Evolutionary conservation across 1,140 invertebrate genomes (phyloP), one percentile per base, ranked within the genome.

Genomic region (Odontomachus brunneus): DNA sequence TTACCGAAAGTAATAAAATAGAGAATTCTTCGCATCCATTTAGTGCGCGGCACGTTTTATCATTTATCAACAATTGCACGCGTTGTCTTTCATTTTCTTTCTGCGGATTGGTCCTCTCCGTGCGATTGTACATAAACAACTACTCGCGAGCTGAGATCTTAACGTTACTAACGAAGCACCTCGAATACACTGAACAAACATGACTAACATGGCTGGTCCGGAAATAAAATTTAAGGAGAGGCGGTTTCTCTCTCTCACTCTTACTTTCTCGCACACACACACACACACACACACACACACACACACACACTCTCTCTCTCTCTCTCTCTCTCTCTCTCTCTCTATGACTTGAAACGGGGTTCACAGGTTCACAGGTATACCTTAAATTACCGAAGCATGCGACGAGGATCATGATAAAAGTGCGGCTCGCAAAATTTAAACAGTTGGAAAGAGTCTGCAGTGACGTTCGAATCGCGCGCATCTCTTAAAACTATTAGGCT

Each of bases 131-230:
- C 24, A 74, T 86, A 84, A 73, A 73, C 66, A 86, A 75, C 48
- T 88, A 67, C 62, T 87, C 82, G 78, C 74, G 69, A 87, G 57
- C 82, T 88, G 85, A 87, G 82, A 88, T 88, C 86, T 87, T 75
- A 84, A 74, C 9, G 48, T 84, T 75, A 84, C 24, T 74, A 81
- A 86, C 82, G 24, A 88, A 88, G 69, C 82, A 87, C 65, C 69
- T 88, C 73, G 71, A 88, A 88, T 84, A 81, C 59, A 57, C 29
- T 87, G 71, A 86, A 88, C 53, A 55, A 71, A 59, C 14, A 19
- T 53, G 24, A 65, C 33, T 44, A 80, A 72, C 60, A 44, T 44
- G 38, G 38, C 38, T 44, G 38, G 44, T 81, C 26, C 12, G 69
- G 15, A 26, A 60, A 71, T 81, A 81, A 73, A 81, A 81, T 74